phyloP scores from a whole-genome alignment of 1,140 invertebrate genomes.

The Tetramorium parvispinum region DNA sequence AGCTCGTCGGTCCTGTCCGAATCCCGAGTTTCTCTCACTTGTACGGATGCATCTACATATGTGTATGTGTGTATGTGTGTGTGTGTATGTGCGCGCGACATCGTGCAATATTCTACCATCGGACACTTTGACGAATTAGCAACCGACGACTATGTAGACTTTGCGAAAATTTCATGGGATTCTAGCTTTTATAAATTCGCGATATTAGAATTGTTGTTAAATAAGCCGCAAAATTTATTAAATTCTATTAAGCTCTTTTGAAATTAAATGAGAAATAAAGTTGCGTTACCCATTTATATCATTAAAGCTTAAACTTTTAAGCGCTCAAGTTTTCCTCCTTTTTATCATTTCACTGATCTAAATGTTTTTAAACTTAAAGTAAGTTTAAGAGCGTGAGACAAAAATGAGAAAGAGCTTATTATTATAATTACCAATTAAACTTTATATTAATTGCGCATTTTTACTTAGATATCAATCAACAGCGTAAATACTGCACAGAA shows the following conservation, averaged over 20 bases:
- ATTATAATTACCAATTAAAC: constrained; percentile 4
- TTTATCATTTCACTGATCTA: constrained; percentile 1
- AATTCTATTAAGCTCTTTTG: constrained; percentile 1
- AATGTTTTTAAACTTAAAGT: constrained; percentile 27
- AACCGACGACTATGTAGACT: constrained; percentile 9
- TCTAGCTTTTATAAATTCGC: not conserved
- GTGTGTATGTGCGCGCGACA: not conserved
- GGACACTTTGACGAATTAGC: constrained; percentile 42
- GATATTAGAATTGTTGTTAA: not conserved
- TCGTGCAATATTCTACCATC: constrained; percentile 11
- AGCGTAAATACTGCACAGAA: not conserved
- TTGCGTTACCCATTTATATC: constrained; percentile 20
- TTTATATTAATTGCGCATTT: constrained; percentile 5
- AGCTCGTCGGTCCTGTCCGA: constrained; percentile 47
- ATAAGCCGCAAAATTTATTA: constrained; percentile 33
- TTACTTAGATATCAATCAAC: not conserved
- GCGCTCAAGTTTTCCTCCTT: not conserved
- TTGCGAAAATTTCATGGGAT: constrained; percentile 19
- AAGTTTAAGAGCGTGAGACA: constrained; percentile 8
- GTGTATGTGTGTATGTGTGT: not conserved
- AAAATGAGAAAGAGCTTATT: not conserved
- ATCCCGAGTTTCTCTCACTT: constrained; percentile 60
- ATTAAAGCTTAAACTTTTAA: constrained; percentile 17
- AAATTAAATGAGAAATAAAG: constrained; percentile 29
- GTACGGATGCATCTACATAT: constrained; percentile 34